Evolutionary conservation across 1,140 invertebrate genomes (phyloP).

Genomic region (Hycleus cichorii): DNA sequence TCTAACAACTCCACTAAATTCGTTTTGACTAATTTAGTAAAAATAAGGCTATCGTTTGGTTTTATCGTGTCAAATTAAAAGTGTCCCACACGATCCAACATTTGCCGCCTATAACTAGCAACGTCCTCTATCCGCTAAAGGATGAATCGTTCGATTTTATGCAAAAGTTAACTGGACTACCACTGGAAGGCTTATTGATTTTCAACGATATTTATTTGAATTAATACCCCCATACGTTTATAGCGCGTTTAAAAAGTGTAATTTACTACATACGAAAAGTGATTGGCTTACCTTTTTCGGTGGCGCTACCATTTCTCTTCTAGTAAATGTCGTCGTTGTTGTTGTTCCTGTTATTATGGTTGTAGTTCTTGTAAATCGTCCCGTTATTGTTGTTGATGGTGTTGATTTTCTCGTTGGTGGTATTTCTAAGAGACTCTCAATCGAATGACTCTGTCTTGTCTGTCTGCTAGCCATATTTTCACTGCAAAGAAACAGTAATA

Average conservation of each 20-base stretch:
- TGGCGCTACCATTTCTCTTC: neutral
- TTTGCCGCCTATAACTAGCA: neutral
- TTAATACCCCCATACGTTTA: neutral
- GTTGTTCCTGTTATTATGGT: neutral
- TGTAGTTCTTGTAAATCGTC: neutral
- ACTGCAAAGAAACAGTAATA: constrained; percentile 26
- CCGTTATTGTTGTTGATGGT: neutral
- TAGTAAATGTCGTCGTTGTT: neutral
- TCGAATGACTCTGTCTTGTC: constrained; percentile 33
- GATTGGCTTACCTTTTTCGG: constrained; percentile 10
- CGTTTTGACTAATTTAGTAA: no score
- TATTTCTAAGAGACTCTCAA: constrained; percentile 27
- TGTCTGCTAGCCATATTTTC: constrained; percentile 26
- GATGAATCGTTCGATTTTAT: neutral
- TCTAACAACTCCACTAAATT: no score
- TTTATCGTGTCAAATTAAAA: no score
- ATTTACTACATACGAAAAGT: neutral
- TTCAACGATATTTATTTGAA: no score
- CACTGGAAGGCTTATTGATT: no score
- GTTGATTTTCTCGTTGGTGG: constrained; percentile 18
- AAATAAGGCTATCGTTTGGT: no score
- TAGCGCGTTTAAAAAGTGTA: neutral
- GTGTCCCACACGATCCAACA: no score
- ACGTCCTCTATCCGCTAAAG: neutral
- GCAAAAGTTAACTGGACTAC: neutral